A percentile compares a stretch with the other conserved stretches of the same genome.
phyloP scores from a whole-genome alignment of 2,888 invertebrate species.

The Drepana falcataria region DNA sequence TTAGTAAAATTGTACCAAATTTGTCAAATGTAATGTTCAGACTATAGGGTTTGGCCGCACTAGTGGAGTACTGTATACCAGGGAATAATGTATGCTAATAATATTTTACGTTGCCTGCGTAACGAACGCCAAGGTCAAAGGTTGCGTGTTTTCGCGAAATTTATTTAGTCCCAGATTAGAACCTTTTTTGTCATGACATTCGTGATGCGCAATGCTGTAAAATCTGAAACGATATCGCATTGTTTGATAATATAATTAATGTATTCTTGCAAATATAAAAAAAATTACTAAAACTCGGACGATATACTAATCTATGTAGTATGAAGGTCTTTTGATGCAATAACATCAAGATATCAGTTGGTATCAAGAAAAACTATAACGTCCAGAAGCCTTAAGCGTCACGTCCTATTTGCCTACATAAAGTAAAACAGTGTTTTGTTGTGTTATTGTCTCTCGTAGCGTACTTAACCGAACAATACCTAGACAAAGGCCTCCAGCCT shows the following conservation, averaged over 20 bases:
- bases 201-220: constrained; percentile 33
- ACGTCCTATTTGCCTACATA: too few species aligned
- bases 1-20: too few species aligned
- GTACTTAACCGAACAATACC: too few species aligned
- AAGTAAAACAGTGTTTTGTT: too few species aligned
- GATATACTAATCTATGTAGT: not conserved
- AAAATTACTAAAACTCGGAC: too few species aligned
- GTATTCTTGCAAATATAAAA: too few species aligned
- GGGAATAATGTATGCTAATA: not conserved
- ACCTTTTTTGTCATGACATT: constrained; percentile 30
- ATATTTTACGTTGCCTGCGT: not conserved
- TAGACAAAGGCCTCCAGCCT: too few species aligned
- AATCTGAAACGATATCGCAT: constrained; percentile 11
- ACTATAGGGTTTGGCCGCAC: not conserved
- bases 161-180: constrained; percentile 26
- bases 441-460: too few species aligned
- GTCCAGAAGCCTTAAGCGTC: too few species aligned
- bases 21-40: not conserved
- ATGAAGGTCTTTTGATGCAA: not conserved
- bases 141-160: constrained; percentile 47
- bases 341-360: not conserved
- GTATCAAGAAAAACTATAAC: not conserved
- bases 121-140: constrained; percentile 26
- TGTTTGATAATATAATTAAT: too few species aligned
- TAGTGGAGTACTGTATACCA: not conserved